A percentile compares a stretch with the other conserved stretches of the same genome.
These are phyloP conservation scores for Xanthostigma xanthostigma DNA, from an alignment of 2,888 invertebrate species.

Conservation along the genomic window DNA sequence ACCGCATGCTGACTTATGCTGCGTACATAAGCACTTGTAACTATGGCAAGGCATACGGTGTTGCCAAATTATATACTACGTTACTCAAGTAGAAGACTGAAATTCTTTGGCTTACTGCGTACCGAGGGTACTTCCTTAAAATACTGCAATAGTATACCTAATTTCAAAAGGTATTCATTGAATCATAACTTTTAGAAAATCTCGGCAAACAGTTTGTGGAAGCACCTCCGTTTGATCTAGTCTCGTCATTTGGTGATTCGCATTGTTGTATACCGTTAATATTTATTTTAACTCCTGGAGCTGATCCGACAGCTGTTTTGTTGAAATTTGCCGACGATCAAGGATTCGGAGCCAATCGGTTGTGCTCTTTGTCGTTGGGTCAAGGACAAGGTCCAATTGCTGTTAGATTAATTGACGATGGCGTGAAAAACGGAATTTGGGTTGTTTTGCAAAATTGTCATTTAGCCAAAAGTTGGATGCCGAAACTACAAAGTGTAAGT, in stretches of 20 bases:
- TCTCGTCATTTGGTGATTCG: slow-evolving; percentile 72
- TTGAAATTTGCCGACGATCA: slow-evolving; percentile 88
- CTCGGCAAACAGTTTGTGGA: slow-evolving; percentile 70
- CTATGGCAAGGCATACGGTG: too few species aligned
- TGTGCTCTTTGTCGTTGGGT: slow-evolving; percentile 73
- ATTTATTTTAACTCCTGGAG: slow-evolving; percentile 83
- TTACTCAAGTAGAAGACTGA: too few species aligned
- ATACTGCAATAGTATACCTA: too few species aligned
- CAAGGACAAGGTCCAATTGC: slow-evolving; percentile 92
- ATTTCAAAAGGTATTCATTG: too few species aligned
- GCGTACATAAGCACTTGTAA: too few species aligned
- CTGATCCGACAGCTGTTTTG: slow-evolving; percentile 80
- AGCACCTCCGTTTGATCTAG: slow-evolving; percentile 79
- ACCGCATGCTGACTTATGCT: too few species aligned
- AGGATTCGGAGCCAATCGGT: slow-evolving; percentile 60
- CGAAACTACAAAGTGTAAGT: slow-evolving; percentile 66
- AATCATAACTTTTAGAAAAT: slow-evolving; percentile 36
- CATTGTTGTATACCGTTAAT: slow-evolving; percentile 77
- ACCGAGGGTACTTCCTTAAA: too few species aligned
- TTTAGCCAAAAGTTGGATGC: slow-evolving; percentile 91
- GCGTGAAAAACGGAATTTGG: slow-evolving; percentile 76
- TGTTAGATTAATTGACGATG: slow-evolving; percentile 70
- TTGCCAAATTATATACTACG: too few species aligned
- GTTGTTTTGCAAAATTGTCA: slow-evolving; percentile 93
- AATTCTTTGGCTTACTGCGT: too few species aligned